Percentiles rank a stretch among this genome's conserved stretches.
These are phyloP conservation scores for Kryptopterus vitreolus DNA, from an alignment of 2,797 vertebrate species.

Conservation along the genomic window DNA sequence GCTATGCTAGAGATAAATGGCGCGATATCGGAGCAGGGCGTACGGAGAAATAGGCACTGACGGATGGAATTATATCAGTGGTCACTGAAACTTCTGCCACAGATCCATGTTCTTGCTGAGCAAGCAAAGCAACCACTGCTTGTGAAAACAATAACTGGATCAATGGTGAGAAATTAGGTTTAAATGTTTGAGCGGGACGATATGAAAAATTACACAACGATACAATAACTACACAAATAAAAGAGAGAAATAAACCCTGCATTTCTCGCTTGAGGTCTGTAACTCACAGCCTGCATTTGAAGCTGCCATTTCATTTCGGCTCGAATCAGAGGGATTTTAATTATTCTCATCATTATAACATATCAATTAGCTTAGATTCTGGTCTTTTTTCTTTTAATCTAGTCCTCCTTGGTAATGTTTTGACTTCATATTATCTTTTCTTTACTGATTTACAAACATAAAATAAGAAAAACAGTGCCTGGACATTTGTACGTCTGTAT, in stretches of 20 bases:
- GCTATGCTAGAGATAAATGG: conserved; percentile 1
- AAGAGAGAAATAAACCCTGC: neutral
- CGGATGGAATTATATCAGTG: conserved; percentile 10
- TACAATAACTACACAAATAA: neutral
- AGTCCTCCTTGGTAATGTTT: no score
- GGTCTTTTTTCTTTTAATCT: no score
- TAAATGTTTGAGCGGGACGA: neutral
- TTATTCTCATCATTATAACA: neutral
- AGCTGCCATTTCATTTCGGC: neutral
- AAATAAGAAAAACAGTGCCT: neutral
- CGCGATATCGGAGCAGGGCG: neutral
- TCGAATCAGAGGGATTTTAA: neutral
- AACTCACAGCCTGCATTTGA: neutral
- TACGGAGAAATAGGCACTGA: neutral
- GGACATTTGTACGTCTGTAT: neutral
- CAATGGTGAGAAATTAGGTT: conserved; percentile 5
- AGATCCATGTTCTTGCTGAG: conserved; percentile 13
- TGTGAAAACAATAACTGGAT: conserved; percentile 7
- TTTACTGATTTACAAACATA: neutral
- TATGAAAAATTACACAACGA: neutral
- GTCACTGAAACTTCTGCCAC: neutral
- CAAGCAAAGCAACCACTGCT: neutral
- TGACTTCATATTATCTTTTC: neutral
- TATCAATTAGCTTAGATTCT: neutral
- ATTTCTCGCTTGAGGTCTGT: neutral